Conservation (phyloP, 2,797 vertebrate species). For the Enteromius argenteus region DNA sequence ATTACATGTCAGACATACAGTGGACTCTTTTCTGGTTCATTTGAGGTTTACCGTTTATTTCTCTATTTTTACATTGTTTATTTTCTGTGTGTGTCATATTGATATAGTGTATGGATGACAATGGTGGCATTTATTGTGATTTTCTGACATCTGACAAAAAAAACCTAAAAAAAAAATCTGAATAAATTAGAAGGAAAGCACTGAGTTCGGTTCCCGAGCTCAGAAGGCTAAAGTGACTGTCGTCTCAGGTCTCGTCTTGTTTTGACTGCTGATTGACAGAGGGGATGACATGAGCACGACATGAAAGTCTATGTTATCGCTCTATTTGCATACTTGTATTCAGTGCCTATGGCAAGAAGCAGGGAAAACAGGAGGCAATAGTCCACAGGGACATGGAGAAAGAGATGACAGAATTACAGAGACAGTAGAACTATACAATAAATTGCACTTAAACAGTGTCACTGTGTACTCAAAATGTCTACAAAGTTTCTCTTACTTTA, state of each 20-base stretch:
- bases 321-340: conserved; percentile 72
- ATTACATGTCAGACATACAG: conserved; percentile 81
- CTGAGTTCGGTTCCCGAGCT: conserved; percentile 63
- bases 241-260: conserved; percentile 62
- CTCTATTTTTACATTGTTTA: conserved; percentile 65
- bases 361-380: conserved; percentile 65
- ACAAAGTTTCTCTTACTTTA: background rate
- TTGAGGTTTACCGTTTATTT: conserved; percentile 68
- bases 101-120: conserved; percentile 79
- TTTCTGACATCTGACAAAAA: conserved; percentile 72
- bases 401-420: conserved; percentile 50
- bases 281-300: conserved; percentile 66
- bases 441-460: conserved; percentile 24
- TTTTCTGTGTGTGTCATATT: conserved; percentile 75
- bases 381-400: conserved; percentile 57
- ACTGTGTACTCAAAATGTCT: conserved; percentile 22
- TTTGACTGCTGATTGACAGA: conserved; percentile 56
- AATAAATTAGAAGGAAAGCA: conserved; percentile 78
- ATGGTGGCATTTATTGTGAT: conserved; percentile 80
- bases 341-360: conserved; percentile 69
- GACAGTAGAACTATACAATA: conserved; percentile 26
- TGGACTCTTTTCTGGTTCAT: conserved; percentile 70
- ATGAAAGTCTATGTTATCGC: conserved; percentile 69
- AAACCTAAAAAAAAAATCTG: conserved; percentile 65
- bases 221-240: conserved; percentile 57